These are phyloP conservation scores for Tachysurus vachellii DNA, from an alignment of 2,113 vertebrate genomes.

Conservation along the genomic window DNA sequence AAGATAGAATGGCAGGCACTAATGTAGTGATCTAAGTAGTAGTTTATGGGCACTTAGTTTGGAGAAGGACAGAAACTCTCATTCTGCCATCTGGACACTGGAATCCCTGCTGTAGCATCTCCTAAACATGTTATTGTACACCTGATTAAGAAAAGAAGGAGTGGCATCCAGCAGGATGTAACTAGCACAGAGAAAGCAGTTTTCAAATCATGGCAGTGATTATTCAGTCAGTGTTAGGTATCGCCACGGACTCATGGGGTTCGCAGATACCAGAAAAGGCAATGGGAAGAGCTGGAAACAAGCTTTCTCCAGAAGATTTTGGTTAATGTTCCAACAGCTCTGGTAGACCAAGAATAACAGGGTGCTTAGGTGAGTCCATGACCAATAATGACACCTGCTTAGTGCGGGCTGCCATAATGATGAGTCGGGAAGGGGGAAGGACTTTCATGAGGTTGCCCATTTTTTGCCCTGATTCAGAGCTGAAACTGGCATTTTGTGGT, in stretches of 20 bases:
- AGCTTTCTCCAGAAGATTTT: conserved; percentile 5
- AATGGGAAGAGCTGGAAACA: conserved; percentile 8
- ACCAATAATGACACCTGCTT: conserved; percentile 20
- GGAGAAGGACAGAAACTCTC: background rate
- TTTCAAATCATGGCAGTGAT: background rate
- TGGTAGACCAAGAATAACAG: conserved; percentile 17
- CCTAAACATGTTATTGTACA: background rate
- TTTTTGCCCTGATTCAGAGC: conserved; percentile 8
- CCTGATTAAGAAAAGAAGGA: background rate
- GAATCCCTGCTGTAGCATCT: background rate
- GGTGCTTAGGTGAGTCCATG: conserved; percentile 7
- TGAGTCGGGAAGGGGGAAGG: background rate
- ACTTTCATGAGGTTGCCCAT: background rate
- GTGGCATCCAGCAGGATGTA: background rate
- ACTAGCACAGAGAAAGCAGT: background rate
- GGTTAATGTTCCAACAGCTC: background rate
- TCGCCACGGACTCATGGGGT: background rate
- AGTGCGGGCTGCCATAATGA: conserved; percentile 19
- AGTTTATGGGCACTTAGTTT: conserved; percentile 3
- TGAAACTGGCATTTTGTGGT: conserved; percentile 21
- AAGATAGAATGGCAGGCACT: background rate
- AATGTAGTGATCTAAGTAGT: background rate
- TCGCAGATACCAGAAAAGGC: background rate
- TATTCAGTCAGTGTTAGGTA: conserved; percentile 3
- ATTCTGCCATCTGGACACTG: background rate